Evolutionary conservation across 2,888 invertebrate species (phyloP).

Genomic region (Pemphredon lugubris): DNA sequence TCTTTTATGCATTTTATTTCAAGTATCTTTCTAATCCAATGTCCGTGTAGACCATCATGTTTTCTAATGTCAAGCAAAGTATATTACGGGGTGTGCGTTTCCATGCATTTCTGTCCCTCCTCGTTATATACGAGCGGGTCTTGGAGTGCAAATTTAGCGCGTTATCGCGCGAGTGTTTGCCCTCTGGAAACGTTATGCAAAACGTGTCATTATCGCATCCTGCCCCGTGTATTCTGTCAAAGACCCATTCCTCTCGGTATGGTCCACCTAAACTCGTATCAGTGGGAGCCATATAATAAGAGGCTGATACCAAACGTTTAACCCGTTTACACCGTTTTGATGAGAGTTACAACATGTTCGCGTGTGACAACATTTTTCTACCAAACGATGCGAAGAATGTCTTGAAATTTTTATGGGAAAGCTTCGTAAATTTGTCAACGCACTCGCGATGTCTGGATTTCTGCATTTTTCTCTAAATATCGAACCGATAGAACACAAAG

Average conservation of each 20-base stretch:
- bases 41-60: not conserved
- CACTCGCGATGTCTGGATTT: too few species aligned
- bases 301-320: conserved; percentile 33
- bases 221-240: conserved; percentile 15
- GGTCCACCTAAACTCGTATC: conserved; percentile 4
- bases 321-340: conserved; percentile 7
- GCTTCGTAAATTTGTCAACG: too few species aligned
- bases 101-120: not conserved
- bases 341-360: too few species aligned
- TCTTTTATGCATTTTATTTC: not conserved
- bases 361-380: too few species aligned
- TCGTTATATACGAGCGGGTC: not conserved
- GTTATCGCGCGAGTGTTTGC: conserved; percentile 28
- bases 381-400: too few species aligned
- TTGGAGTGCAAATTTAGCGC: conserved; percentile 3
- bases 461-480: too few species aligned
- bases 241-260: conserved; percentile 22
- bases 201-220: conserved; percentile 42
- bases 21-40: not conserved
- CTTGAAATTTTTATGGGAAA: too few species aligned
- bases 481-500: too few species aligned
- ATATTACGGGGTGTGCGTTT: not conserved
- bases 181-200: conserved; percentile 26
- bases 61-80: not conserved
- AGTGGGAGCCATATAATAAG: conserved; percentile 16